These are phyloP conservation scores for Abrostola triplasia DNA, from an alignment of 2,888 invertebrate genomes.

Conservation along the genomic window DNA sequence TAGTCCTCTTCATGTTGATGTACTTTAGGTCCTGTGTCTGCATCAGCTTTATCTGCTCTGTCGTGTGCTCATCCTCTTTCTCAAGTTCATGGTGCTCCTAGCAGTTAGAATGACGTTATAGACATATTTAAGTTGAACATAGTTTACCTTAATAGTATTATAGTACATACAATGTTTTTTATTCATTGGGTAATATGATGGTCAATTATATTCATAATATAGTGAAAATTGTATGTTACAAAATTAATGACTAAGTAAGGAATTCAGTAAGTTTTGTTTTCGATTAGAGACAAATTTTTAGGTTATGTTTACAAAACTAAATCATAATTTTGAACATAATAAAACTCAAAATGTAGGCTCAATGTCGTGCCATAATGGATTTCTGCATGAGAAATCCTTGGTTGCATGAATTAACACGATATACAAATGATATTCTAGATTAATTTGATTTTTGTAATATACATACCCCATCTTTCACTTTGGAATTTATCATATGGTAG, in stretches of 20 bases:
- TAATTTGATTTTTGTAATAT: neutral
- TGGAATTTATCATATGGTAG: conserved; percentile 98
- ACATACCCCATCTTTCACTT: conserved; percentile 89
- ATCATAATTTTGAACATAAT: neutral
- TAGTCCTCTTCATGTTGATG: conserved; percentile 94
- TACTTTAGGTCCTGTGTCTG: conserved; percentile 97
- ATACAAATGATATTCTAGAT: neutral
- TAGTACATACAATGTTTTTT: too few relatives aligned
- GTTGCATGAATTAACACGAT: too few relatives aligned
- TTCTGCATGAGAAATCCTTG: too few relatives aligned
- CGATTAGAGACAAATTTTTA: conserved; percentile 10
- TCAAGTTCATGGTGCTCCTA: conserved; percentile 91
- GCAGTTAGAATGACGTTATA: too few relatives aligned
- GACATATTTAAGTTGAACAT: too few relatives aligned
- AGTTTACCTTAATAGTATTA: too few relatives aligned
- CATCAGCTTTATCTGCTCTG: conserved; percentile 96
- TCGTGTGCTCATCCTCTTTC: conserved; percentile 92
- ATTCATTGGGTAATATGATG: too few relatives aligned
- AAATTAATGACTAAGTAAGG: too few relatives aligned
- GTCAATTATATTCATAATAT: too few relatives aligned
- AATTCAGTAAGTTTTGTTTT: too few relatives aligned
- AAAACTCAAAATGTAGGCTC: neutral
- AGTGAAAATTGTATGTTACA: too few relatives aligned
- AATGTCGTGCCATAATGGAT: neutral
- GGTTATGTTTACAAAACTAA: conserved; percentile 25